Base-by-base conservation (phyloP, 2,113 vertebrate species). In the Chionodraco myersi region DNA sequence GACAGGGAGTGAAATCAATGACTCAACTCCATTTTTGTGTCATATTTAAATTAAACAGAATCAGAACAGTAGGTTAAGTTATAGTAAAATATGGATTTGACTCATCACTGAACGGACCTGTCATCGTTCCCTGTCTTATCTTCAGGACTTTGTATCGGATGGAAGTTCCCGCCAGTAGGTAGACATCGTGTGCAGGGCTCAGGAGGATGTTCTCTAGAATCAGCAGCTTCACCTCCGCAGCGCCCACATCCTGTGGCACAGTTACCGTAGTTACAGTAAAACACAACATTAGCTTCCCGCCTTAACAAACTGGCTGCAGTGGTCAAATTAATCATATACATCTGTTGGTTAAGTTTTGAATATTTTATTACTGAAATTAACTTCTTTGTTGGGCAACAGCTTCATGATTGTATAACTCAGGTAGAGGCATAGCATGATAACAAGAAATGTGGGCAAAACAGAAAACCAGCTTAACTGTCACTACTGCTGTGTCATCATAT, bases 121-220 rank as follows among this genome's bases (percentile, higher is more conserved):
- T 95, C 56, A 99, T 96, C 30, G 96, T 97, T 45, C 97, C 97
- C 83, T 98, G 97, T 30, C 96, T 95, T 87, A 98, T 95, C 93
- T 99, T 99, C 93, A 98, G 96, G 78, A 99, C 97, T 91, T 88
- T 96, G 92, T 99, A 99, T 57, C 83, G 91, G 75, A 99, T 91
- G 57, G 96, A 96, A 3, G 97, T 97, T 87, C 97, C 96, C 15
- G 95, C 96, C 82, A 99, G 82, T 68, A 99, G 93, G 93, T 98
- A 98, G 71, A 99, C 84, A 5, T 98, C 97, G 21, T 93, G 94
- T 0, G 96, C 95, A 1, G 98, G 98, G 84, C 95, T 97, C 86
- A 99, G 93, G 81, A 99, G 95, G 79, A 99, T 97, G 90, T 99
- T 99, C 93, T 99, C 98, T 87, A 99, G 92, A 85, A 99, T 98